Conservation (phyloP, 2,797 vertebrate genomes). For the Anabacerthia variegaticeps region DNA sequence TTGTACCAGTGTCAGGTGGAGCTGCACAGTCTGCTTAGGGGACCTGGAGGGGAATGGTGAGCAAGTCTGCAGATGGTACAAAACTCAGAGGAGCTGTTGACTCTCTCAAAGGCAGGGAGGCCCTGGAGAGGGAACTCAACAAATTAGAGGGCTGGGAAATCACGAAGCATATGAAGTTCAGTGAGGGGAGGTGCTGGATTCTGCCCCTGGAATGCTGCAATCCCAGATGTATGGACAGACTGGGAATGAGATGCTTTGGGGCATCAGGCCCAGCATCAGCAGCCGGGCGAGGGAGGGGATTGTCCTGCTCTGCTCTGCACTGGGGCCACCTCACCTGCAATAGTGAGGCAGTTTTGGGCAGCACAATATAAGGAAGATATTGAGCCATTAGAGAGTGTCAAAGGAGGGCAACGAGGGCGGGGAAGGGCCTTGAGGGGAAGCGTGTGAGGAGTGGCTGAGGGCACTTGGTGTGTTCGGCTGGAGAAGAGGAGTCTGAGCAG, state of each 20-base stretch:
- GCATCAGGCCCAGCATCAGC: background rate
- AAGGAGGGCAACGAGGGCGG: background rate
- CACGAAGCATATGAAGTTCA: background rate
- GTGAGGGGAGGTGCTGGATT: background rate
- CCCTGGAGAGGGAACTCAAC: background rate
- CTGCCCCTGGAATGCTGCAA: background rate
- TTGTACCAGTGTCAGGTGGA: fast-evolving
- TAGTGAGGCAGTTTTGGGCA: background rate
- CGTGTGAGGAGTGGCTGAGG: background rate
- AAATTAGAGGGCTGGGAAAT: background rate
- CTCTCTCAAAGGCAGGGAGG: background rate
- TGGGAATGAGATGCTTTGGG: background rate
- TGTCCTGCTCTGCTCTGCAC: background rate
- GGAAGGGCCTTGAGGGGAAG: background rate
- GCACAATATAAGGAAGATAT: background rate
- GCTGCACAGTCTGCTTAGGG: background rate
- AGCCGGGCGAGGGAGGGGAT: background rate
- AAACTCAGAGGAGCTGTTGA: background rate
- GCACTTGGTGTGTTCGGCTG: too few species aligned
- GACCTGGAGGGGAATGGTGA: background rate
- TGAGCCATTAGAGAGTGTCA: background rate
- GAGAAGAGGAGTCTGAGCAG: background rate
- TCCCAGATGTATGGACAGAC: background rate
- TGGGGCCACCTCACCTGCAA: background rate
- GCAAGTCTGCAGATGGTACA: background rate